A percentile compares a stretch with the other conserved stretches of the same genome.
Conservation (phyloP, 2,797 vertebrate species). For the Betta splendens region DNA sequence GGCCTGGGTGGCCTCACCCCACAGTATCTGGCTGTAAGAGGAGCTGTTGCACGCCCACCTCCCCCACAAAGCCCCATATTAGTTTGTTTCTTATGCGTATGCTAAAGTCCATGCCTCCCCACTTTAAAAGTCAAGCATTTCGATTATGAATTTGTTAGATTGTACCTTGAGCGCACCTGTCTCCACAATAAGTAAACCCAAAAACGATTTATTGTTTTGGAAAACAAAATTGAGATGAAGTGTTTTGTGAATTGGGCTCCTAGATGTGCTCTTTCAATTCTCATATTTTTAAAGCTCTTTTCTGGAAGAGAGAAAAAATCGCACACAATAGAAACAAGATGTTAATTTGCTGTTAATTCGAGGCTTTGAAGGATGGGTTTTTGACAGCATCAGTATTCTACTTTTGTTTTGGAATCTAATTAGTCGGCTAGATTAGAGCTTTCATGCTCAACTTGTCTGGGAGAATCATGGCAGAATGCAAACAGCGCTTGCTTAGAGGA, state of each 20-base stretch:
- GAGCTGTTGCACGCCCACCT: conserved; percentile 67
- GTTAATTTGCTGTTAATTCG: conserved; percentile 72
- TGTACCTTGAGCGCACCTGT: conserved; percentile 19
- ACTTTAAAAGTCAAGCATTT: background rate
- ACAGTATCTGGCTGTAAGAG: conserved; percentile 99
- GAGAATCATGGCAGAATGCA: conserved; percentile 63
- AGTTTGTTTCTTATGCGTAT: conserved; percentile 6
- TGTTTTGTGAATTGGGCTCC: conserved; percentile 23
- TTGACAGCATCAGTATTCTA: conserved; percentile 70
- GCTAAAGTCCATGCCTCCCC: conserved; percentile 30
- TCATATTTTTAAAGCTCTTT: conserved; percentile 33
- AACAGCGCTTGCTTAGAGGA: conserved; percentile 58
- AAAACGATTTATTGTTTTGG: conserved; percentile 31
- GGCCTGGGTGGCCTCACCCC: conserved; percentile 97
- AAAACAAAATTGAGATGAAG: background rate
- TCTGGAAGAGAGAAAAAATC: conserved; percentile 11
- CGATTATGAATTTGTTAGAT: conserved; percentile 22
- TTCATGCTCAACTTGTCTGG: conserved; percentile 74
- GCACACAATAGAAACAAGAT: conserved; percentile 65
- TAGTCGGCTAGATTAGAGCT: conserved; percentile 72
- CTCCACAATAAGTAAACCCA: background rate
- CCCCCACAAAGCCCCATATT: conserved; percentile 60
- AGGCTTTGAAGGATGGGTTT: conserved; percentile 65
- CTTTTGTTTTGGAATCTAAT: conserved; percentile 76
- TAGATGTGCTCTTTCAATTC: conserved; percentile 31